Base-by-base conservation (phyloP, 2,113 vertebrate genomes). In the Bufo gargarizans region DNA sequence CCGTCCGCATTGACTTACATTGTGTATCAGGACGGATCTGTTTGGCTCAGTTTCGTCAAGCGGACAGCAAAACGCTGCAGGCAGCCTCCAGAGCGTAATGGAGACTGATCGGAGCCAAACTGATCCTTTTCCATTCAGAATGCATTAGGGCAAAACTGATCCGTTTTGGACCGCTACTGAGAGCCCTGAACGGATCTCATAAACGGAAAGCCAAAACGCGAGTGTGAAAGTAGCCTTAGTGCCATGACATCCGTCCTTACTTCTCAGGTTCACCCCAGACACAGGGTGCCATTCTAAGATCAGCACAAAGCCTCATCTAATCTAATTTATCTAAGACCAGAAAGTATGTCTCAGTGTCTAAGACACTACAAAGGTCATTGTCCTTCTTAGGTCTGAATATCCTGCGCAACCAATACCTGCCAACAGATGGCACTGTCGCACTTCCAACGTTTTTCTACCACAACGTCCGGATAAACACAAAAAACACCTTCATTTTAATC, bases 351-450 rank as follows among this genome's bases (percentile, higher is more conserved):
- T 55, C 6, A 33, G 63, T 55, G 22, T 82, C 56, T 85, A 22
- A 17, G 16, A 45, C 22, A 4, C 45, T 77, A 6, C 33, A 76
- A 47, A 59, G 69, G 84, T 74, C 84, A 76, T 20, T 76, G 84
- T 58, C 67, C 74, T 19, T 47, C 9, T 67, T 67, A 22, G 13
- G 5, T 20, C 6, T 7, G 63, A 77, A 19, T 16, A 67, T 55
- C 20, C 74, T n/a, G 20, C 43, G 14, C 13, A 1, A 2, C 45
- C 47, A 53, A 50, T 78, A 50, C 0, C 12, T 19, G 91, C 91
- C 94, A 94, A 91, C 92, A 99, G 98, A 95, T 97, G 98, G 97
- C 97, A 99, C 94, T 96, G 96, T 96, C 95, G 95, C 93, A 94
- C 96, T 98, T 95, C 88, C 85, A 85, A 93, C 10, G 17, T 56